Percentiles rank a stretch among this genome's conserved stretches.
phyloP scores from a whole-genome alignment of 2,797 vertebrate genomes.

The Pangasius krempfi region DNA sequence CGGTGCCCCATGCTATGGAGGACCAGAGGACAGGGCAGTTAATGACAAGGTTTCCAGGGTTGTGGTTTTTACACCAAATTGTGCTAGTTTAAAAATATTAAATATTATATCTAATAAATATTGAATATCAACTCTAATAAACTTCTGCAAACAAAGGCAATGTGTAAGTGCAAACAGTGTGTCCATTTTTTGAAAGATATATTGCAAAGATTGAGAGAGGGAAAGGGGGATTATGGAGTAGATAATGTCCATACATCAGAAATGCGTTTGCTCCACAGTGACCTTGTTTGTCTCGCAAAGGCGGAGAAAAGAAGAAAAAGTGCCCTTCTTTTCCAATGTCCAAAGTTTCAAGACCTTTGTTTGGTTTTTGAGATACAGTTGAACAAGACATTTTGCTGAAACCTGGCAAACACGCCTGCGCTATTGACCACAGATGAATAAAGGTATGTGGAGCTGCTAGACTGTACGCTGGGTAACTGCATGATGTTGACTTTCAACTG shows the following conservation, averaged over 20 bases:
- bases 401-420: background rate
- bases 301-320: background rate
- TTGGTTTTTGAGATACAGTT: background rate
- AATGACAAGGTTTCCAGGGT: background rate
- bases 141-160: background rate
- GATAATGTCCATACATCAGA: background rate
- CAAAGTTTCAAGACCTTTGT: background rate
- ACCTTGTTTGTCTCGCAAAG: background rate
- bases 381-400: background rate
- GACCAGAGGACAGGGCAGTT: background rate
- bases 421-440: background rate
- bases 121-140: background rate
- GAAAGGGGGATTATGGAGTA: background rate
- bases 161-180: background rate
- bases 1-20: background rate
- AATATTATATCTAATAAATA: background rate
- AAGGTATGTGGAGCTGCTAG: background rate
- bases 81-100: background rate
- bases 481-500: background rate
- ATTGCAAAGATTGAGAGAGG: background rate
- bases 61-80: background rate
- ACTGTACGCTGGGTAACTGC: background rate
- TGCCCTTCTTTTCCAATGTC: background rate
- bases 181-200: background rate
- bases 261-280: background rate